Percentiles rank a stretch among this genome's conserved stretches.
phyloP scores from a whole-genome alignment of 2,113 vertebrate genomes.

The Alligator mississippiensis region DNA sequence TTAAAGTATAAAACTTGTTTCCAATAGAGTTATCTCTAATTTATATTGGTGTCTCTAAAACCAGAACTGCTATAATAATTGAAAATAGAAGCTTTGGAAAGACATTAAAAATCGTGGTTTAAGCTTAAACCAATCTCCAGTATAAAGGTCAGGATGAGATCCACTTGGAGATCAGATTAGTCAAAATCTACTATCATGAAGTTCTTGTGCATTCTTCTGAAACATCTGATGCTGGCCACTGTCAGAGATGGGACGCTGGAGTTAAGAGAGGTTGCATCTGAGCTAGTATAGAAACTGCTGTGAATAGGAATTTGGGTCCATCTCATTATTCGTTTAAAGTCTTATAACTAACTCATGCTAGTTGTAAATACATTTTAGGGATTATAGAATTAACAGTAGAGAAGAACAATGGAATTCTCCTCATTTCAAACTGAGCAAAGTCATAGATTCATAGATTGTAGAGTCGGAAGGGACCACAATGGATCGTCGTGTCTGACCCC shows the following conservation, averaged over 20 bases:
- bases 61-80: neutral
- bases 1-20: neutral
- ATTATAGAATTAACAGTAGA: too few species aligned
- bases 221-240: neutral
- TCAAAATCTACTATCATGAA: neutral
- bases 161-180: neutral
- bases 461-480: too few species aligned
- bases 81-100: neutral
- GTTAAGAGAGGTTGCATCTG: neutral
- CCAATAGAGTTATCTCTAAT: neutral
- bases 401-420: too few species aligned
- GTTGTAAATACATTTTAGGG: too few species aligned
- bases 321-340: too few species aligned
- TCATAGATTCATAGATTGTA: too few species aligned
- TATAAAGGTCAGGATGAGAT: neutral
- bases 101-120: neutral
- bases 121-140: neutral
- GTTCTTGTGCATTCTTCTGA: neutral
- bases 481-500: too few species aligned
- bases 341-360: too few species aligned
- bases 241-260: neutral
- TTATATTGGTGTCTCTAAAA: neutral
- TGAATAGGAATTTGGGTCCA: neutral
- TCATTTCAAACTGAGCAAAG: too few species aligned
- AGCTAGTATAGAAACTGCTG: neutral